Base-by-base conservation (phyloP, 2,888 invertebrate genomes). In the Neocrepidodera transversa region DNA sequence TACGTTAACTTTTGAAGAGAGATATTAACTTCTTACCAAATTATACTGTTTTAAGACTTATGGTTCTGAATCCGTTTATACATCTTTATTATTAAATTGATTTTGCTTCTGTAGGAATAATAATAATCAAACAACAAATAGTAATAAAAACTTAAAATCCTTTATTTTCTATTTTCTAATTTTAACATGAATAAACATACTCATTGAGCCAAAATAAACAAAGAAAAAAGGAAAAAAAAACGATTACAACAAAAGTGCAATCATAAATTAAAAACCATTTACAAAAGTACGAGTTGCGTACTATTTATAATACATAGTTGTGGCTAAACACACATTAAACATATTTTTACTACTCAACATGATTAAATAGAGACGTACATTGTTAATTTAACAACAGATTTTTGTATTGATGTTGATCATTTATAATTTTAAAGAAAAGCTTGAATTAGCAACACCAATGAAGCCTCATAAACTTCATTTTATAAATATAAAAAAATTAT, bases 121-220 rank as follows among this genome's bases (percentile, higher is more conserved):
- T 23, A 5, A 4, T 14, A 65, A 58, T 58, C 20, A 63, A 62
- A 67, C 42, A 52, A 20, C 17, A 4, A 40, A 47, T 69, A 60
- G 67, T 73, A 76, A 75, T 76, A 76, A 75, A 76, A 76, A 76
- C 76, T 75, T 74, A 74, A 74, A 74, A 71, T 76, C 71, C 72
- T 74, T 75, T 74, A 74, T 74, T 74, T 69, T 73, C 67, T 71
- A 71, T 70, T 67, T 71, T 71, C 72, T 74, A 74, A 68, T 74
- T 70, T 70, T 72, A 74, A 75, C 75, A 75, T 73, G 72, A 69
- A 74, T 74, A 72, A 72, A 74, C 70, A 71, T 71, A 72, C 71
- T 74, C 72, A 71, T 72, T 64, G 73, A 72, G 73, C 70, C 64
- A 68, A 68, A 71, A 65, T 63, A 61, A 66, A 63, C 59, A 60